phyloP scores from a whole-genome alignment of 2,113 vertebrate genomes.

The Nibea coibor region DNA sequence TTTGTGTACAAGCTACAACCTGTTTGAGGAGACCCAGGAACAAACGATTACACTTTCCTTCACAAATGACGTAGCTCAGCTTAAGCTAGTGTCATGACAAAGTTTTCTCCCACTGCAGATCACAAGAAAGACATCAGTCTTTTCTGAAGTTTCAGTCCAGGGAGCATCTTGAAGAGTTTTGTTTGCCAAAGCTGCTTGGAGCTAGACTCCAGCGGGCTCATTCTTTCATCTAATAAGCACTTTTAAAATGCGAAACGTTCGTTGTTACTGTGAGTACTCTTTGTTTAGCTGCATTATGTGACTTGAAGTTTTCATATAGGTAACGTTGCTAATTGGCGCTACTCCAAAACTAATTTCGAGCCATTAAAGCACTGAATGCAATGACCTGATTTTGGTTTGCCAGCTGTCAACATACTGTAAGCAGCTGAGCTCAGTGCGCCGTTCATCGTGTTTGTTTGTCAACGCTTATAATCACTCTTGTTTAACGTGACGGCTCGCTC shows the following conservation, averaged over 20 bases:
- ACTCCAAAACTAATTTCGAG: neutral
- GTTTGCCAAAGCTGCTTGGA: neutral
- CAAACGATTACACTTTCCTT: neutral
- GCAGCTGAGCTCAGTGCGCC: neutral
- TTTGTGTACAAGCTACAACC: neutral
- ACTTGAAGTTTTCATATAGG: neutral
- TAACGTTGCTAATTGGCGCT: neutral
- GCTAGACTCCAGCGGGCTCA: no score
- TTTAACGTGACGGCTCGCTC: neutral
- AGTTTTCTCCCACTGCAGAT: neutral
- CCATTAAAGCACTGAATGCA: neutral
- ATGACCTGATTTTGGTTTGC: neutral
- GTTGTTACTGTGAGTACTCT: neutral
- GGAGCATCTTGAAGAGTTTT: neutral
- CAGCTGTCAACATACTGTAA: slow-evolving; percentile 12
- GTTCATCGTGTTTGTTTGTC: neutral
- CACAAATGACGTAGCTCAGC: neutral
- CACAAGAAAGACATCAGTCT: neutral
- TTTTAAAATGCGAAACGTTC: neutral
- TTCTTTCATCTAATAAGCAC: neutral
- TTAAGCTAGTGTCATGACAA: neutral
- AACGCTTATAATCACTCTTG: slow-evolving; percentile 23
- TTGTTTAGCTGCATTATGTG: neutral
- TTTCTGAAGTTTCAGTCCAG: neutral
- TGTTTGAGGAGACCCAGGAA: neutral